Conservation (phyloP, 1,140 invertebrate genomes). For the Panagrolaimus sp. region DNA sequence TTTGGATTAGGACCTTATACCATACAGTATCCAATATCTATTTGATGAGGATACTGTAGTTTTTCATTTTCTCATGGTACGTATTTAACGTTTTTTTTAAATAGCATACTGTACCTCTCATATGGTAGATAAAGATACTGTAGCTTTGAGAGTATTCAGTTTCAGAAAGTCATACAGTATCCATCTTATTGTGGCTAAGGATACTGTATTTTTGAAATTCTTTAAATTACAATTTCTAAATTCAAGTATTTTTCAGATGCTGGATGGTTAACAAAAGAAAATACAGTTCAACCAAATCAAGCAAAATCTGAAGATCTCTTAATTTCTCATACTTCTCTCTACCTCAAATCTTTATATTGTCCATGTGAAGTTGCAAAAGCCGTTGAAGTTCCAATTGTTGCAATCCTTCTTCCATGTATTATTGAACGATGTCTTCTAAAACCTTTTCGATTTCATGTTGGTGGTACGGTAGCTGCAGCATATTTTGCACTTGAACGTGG, state of each 20-base stretch:
- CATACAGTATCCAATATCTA: no score
- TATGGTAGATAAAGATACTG: no score
- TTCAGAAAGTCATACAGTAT: no score
- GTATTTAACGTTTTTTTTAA: no score
- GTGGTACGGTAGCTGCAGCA: conserved; percentile 73
- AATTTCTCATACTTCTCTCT: conserved; percentile 70
- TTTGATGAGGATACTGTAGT: conserved; percentile 24
- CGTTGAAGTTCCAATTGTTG: conserved; percentile 68
- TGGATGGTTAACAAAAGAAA: background rate
- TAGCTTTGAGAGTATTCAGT: no score
- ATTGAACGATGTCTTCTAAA: conserved; percentile 67
- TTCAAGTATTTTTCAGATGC: background rate
- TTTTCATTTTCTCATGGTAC: background rate
- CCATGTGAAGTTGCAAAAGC: conserved; percentile 69
- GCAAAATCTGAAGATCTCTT: conserved; percentile 69
- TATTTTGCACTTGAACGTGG: conserved; percentile 73
- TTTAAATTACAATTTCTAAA: background rate
- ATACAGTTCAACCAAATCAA: conserved; percentile 65
- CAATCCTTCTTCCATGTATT: conserved; percentile 72
- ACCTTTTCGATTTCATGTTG: conserved; percentile 70
- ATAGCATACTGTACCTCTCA: no score
- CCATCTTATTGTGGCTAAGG: no score
- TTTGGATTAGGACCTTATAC: no score
- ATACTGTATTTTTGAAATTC: no score
- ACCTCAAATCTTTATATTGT: conserved; percentile 67